phyloP scores from a whole-genome alignment of 2,797 vertebrate genomes.

The Phoebastria nigripes region DNA sequence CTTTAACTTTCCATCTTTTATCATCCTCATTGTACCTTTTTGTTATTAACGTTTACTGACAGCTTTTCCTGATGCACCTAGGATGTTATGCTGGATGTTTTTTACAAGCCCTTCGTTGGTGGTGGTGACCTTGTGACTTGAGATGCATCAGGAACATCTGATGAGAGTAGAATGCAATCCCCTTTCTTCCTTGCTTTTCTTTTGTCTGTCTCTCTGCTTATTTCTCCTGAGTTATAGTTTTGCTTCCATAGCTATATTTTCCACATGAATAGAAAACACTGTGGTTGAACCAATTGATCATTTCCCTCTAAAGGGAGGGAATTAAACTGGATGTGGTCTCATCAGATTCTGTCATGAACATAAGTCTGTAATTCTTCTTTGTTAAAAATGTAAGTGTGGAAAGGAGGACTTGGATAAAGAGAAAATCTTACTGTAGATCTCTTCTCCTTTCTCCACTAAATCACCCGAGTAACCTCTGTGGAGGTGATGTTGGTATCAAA shows the following conservation, averaged over 20 bases:
- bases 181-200: not conserved
- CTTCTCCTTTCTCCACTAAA: not conserved
- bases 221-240: not conserved
- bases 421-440: not conserved
- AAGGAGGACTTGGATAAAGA: not conserved
- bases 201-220: not conserved
- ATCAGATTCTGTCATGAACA: not conserved
- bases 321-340: not conserved
- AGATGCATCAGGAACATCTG: not conserved
- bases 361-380: not conserved
- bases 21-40: not conserved
- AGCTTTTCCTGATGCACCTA: not conserved
- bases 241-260: not conserved
- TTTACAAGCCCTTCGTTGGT: not conserved
- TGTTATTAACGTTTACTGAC: not conserved
- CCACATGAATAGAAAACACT: not conserved
- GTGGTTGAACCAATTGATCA: not conserved
- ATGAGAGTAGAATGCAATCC: not conserved
- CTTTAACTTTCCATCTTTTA: not conserved
- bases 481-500: not conserved
- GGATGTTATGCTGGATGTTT: not conserved
- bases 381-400: not conserved
- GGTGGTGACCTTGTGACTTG: not conserved
- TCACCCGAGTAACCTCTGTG: not conserved
- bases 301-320: not conserved